These are phyloP conservation scores for Caprella mutica DNA, from an alignment of 2,888 invertebrate genomes.

Conservation along the genomic window DNA sequence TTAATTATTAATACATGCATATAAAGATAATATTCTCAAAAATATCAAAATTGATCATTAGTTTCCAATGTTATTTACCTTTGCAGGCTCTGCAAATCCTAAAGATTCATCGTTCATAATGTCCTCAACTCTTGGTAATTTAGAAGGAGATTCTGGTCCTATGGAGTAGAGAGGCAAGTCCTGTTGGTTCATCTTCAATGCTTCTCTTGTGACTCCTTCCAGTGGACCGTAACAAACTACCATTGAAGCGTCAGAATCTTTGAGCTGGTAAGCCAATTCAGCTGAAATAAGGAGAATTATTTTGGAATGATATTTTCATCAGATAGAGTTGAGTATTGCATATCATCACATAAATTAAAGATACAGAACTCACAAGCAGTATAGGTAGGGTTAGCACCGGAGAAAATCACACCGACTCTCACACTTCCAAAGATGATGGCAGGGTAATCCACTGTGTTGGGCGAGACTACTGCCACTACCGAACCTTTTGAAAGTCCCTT, in stretches of 20 bases:
- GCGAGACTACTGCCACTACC: background rate
- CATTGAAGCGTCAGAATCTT: conserved; percentile 15
- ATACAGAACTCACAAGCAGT: conserved; percentile 4
- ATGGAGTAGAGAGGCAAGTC: background rate
- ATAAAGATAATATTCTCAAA: too few species aligned
- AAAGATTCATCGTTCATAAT: background rate
- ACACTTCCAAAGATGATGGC: conserved; percentile 46
- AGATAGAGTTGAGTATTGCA: too few species aligned
- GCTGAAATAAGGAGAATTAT: conserved; percentile 1
- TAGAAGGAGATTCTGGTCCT: background rate
- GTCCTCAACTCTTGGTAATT: background rate
- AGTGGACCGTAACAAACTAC: conserved; percentile 16
- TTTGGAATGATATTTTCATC: too few species aligned
- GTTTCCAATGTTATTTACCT: background rate
- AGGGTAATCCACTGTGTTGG: conserved; percentile 6
- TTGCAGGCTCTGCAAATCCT: background rate
- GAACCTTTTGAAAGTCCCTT: background rate
- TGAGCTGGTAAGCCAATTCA: conserved; percentile 22
- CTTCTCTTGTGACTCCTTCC: conserved; percentile 13
- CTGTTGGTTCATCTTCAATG: background rate
- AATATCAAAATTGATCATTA: too few species aligned
- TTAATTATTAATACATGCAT: too few species aligned
- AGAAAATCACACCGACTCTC: conserved; percentile 55
- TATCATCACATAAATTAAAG: too few species aligned
- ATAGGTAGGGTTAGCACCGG: conserved; percentile 4